Evolutionary conservation across 2,797 vertebrate genomes (phyloP).

Genomic region (Phrynocephalus forsythii): DNA sequence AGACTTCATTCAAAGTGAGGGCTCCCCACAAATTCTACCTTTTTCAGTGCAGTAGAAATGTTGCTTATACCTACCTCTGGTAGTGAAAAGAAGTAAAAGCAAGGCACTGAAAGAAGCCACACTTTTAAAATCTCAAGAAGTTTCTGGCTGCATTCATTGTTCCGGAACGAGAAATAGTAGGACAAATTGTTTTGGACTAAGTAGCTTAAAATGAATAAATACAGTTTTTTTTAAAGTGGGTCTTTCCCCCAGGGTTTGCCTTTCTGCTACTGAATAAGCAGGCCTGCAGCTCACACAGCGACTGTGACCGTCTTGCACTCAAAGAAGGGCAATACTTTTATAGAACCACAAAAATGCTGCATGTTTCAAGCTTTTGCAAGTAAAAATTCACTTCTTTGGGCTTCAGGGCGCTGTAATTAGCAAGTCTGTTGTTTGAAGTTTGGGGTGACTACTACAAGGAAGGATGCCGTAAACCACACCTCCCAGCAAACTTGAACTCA

Average conservation of each 20-base stretch:
- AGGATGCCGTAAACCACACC: too few relatives aligned
- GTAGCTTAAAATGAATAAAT: not conserved
- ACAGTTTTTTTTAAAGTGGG: not conserved
- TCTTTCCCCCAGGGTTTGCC: not conserved
- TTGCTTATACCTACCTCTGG: constrained; percentile 63
- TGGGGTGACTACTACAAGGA: too few relatives aligned
- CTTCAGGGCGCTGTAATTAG: too few relatives aligned
- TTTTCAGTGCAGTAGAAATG: too few relatives aligned
- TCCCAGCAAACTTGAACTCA: too few relatives aligned
- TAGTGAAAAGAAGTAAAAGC: constrained; percentile 21
- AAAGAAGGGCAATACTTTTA: too few relatives aligned
- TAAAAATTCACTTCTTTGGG: too few relatives aligned
- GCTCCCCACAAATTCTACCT: not conserved
- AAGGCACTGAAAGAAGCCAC: not conserved
- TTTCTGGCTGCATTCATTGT: not conserved
- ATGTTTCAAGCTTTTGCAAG: too few relatives aligned
- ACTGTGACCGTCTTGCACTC: too few relatives aligned
- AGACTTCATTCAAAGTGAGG: not conserved
- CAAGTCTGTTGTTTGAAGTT: too few relatives aligned
- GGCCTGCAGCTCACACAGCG: not conserved
- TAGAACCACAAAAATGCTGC: too few relatives aligned
- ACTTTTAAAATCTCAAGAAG: not conserved
- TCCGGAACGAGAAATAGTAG: not conserved
- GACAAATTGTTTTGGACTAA: not conserved
- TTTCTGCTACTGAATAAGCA: not conserved